A percentile compares a stretch with the other conserved stretches of the same genome.
These are phyloP conservation scores for Elanoides forficatus DNA, from an alignment of 2,113 vertebrate genomes.

Conservation along the genomic window DNA sequence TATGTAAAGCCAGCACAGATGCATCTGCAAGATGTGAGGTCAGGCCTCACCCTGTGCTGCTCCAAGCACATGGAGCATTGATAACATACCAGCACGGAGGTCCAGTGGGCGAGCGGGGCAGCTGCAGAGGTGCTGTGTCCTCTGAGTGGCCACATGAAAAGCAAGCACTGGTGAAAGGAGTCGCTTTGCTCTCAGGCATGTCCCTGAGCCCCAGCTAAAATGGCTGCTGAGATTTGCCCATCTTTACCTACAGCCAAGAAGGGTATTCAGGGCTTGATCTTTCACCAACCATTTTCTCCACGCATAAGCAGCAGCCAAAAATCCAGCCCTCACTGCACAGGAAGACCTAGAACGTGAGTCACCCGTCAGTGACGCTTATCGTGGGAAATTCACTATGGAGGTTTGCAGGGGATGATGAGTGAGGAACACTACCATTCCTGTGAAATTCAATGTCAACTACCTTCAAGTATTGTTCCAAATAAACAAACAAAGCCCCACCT, in stretches of 20 bases:
- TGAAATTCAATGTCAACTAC: not conserved
- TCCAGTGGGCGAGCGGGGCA: not conserved
- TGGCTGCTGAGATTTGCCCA: not conserved
- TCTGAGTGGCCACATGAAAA: not conserved
- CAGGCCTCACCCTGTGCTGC: not conserved
- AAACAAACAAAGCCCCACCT: conserved; percentile 35
- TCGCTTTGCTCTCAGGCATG: not conserved
- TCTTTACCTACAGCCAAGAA: not conserved
- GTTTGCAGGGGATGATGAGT: not conserved
- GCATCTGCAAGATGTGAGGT: not conserved
- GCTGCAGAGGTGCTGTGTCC: not conserved
- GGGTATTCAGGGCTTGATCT: not conserved
- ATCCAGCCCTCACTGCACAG: not conserved
- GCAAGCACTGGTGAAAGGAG: not conserved
- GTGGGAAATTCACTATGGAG: not conserved
- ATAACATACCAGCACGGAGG: not conserved
- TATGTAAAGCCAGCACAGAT: not conserved
- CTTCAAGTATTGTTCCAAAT: not conserved
- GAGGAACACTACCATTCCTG: not conserved
- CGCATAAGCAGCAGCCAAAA: not conserved
- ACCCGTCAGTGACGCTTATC: not conserved
- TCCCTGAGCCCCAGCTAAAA: not conserved
- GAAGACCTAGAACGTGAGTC: not conserved
- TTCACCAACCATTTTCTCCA: not conserved
- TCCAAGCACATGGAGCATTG: not conserved